A percentile compares a stretch with the other conserved stretches of the same genome.
Conservation (phyloP, 2,888 invertebrate genomes). For the Dicyrtoma fusca region DNA sequence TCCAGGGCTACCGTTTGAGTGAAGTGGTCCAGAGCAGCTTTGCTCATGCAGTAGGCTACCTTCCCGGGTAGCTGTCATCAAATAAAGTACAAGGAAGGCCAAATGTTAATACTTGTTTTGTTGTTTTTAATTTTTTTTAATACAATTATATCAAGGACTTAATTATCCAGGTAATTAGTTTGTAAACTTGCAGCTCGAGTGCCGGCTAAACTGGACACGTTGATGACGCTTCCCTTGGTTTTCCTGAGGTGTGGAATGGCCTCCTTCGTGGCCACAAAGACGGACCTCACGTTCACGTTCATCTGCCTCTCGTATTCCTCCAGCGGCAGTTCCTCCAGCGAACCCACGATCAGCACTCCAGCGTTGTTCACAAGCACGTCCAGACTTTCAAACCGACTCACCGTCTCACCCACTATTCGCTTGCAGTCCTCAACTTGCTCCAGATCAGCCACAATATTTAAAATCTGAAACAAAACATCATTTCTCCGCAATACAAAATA, state of each 20-base stretch:
- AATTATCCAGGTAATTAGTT: not conserved
- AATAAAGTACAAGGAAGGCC: conserved; percentile 13
- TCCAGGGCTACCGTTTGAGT: conserved; percentile 91
- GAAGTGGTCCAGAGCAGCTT: conserved; percentile 92
- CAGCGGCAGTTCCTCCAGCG: conserved; percentile 81
- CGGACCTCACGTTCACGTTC: conserved; percentile 79
- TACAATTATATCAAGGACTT: not conserved
- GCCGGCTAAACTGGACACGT: conserved; percentile 80
- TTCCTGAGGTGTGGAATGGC: conserved; percentile 81
- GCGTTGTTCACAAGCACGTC: conserved; percentile 70
- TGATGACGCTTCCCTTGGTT: conserved; percentile 83
- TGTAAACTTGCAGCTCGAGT: conserved; percentile 69
- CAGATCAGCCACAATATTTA: conserved; percentile 42
- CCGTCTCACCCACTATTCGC: conserved; percentile 43
- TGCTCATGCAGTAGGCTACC: conserved; percentile 88
- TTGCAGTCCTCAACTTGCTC: conserved; percentile 45
- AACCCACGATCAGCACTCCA: conserved; percentile 80
- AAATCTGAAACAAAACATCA: conserved; percentile 39
- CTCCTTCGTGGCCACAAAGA: conserved; percentile 71
- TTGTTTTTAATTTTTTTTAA: not conserved
- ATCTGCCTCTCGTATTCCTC: conserved; percentile 88
- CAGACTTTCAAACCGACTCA: conserved; percentile 44
- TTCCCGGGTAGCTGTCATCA: conserved; percentile 59
- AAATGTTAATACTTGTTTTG: too few relatives aligned
- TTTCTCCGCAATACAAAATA: too few relatives aligned